These are phyloP conservation scores for Lobophora halterata DNA, from an alignment of 2,888 invertebrate species.

Conservation along the genomic window DNA sequence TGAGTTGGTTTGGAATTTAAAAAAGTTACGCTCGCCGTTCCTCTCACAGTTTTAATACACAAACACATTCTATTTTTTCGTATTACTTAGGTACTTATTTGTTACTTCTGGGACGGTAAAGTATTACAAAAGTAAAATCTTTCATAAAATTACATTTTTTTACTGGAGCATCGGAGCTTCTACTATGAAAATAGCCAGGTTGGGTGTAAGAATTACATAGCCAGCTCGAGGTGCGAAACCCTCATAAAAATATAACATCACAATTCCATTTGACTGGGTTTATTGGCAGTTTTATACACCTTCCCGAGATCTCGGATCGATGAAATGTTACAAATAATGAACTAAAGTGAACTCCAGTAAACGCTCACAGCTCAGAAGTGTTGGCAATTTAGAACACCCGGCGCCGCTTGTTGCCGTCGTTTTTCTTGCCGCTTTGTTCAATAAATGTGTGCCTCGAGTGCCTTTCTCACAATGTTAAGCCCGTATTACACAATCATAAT, in stretches of 20 bases:
- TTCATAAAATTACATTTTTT: too few species aligned
- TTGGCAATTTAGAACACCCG: slow-evolving; percentile 72
- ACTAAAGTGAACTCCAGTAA: slow-evolving; percentile 60
- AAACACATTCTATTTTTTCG: slow-evolving; percentile 39
- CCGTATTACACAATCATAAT: slow-evolving; percentile 54
- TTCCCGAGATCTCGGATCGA: slow-evolving; percentile 49
- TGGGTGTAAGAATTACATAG: slow-evolving; percentile 11
- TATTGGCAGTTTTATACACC: slow-evolving; percentile 34
- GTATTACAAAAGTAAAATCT: too few species aligned
- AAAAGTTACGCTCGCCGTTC: slow-evolving; percentile 60
- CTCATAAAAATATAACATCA: slow-evolving; percentile 29
- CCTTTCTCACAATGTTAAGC: slow-evolving; percentile 56
- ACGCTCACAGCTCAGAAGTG: slow-evolving; percentile 61
- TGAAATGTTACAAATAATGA: slow-evolving; percentile 69
- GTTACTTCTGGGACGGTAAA: not conserved
- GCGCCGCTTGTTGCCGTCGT: slow-evolving; percentile 65
- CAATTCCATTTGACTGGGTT: slow-evolving; percentile 26
- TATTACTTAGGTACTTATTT: slow-evolving; percentile 5
- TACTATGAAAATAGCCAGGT: slow-evolving; percentile 5
- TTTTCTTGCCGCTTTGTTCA: slow-evolving; percentile 69
- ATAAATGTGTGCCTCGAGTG: slow-evolving; percentile 63
- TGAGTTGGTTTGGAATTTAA: slow-evolving; percentile 66
- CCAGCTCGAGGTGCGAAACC: slow-evolving; percentile 12
- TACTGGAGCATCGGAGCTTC: too few species aligned
- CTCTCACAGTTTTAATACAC: slow-evolving; percentile 44